phyloP scores from a whole-genome alignment of 1,140 invertebrate genomes.

The Conus ventricosus region DNA sequence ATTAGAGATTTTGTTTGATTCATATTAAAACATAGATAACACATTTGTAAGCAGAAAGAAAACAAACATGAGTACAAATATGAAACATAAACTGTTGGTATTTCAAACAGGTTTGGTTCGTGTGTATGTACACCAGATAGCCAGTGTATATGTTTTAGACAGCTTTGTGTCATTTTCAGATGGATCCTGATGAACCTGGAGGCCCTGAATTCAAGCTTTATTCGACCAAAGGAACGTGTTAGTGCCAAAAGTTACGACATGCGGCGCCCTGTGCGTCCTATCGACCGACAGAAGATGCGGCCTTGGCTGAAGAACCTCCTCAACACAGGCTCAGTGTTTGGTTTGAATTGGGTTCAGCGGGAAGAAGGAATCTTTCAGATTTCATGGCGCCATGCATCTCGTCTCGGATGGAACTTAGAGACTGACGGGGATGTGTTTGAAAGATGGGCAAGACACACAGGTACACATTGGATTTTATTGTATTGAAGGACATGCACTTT shows the following conservation, averaged over 20 bases:
- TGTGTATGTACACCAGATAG: no score
- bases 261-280: constrained; percentile 51
- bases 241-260: constrained; percentile 17
- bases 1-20: no score
- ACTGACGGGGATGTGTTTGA: constrained; percentile 68
- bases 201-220: background rate
- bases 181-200: background rate
- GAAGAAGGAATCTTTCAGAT: constrained; percentile 59
- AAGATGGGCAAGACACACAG: constrained; percentile 67
- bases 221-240: background rate
- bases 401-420: constrained; percentile 58
- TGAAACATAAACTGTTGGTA: no score
- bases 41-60: no score
- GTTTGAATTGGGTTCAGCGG: constrained; percentile 61
- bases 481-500: no score
- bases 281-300: constrained; percentile 60
- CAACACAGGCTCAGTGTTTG: constrained; percentile 51
- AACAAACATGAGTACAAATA: no score
- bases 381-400: constrained; percentile 67
- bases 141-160: background rate
- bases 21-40: no score
- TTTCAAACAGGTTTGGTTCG: no score
- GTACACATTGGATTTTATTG: constrained; percentile 40
- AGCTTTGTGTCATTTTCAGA: background rate
- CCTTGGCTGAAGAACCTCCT: constrained; percentile 61